Evolutionary conservation across 2,888 invertebrate species (phyloP), one percentile per base, ranked within the genome.

Genomic region (Lithosia quadra): DNA sequence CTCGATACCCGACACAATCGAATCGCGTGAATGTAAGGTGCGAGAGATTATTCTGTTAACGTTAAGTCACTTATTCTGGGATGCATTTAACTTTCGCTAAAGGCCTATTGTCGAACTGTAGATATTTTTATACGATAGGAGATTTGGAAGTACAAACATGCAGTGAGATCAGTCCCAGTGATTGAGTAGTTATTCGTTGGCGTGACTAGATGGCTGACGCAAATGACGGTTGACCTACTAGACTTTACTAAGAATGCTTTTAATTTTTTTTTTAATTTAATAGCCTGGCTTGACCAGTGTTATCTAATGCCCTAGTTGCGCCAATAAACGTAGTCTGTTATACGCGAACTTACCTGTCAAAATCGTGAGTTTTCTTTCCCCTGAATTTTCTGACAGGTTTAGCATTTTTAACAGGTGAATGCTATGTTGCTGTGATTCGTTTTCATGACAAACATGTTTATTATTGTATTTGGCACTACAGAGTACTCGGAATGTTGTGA

Each of bases 81-180:
- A 81, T 79, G 92, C 93, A 93, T 93, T 93, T 93, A 93, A 92
- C 90, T 88, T 67, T 86, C 78, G 85, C 88, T 90, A 85, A 91
- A 83, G 91, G 92, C 92, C 92, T 93, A 91, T 84, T 77, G 74
- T 80, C 83, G 63, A 72, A 82, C 82, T 91, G 90, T 90, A 89
- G 88, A 91, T 90, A 89, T 86, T 84, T 84, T 86, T 79, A 85
- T 85, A 84, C 79, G 77, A 82, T 72, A 78, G 80, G 79, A 80
- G 76, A 78, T 71, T 82, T 76, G 80, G 82, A 83, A 88, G 89
- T 90, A 89, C 88, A 88, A 86, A 90, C 76, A 70, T 75, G 79
- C 74, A 80, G 76, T 81, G 81, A 74, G 68, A 65, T 75, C 69
- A 70, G 69, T 72, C 73, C 83, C 79, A 79, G 71, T 81, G 72